Base-by-base conservation (phyloP, 2,888 invertebrate genomes). In the Conops quadrifasciatus region DNA sequence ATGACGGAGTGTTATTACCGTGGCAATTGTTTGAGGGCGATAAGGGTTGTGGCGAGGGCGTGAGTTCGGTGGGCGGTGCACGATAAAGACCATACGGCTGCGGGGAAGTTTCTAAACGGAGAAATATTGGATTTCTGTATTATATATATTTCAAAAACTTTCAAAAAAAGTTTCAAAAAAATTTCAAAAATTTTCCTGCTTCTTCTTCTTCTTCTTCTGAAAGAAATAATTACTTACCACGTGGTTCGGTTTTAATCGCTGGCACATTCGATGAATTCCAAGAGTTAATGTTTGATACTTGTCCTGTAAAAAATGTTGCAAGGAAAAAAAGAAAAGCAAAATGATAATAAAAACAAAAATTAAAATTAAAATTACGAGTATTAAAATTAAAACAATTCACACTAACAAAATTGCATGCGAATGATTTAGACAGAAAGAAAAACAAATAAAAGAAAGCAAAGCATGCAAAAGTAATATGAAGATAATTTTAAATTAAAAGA, bases 1-100 rank as follows among this genome's bases (percentile, higher is more conserved):
- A 84, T 36, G 84, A 84, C 68, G 84, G 82, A 28, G 83, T 82
- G 77, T 84, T 56, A 21, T 66, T 66, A 36, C 53, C 53, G 26
- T 67, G 49, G 73, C 84, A 83, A 26, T 79, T 81, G 77, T 79
- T 81, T 24, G 81, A 76, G 15, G 85, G 84, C n/a, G 86, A 85
- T 47, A 82, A 71, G 15, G 86, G 85, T 77, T 85, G 85, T 1
- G 86, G 85, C 4, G 86, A 86, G 36, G 86, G 85, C 56, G 84
- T 84, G 69, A 83, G 75, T 72, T 84, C 83, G 2, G 83, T 80
- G 19, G 80, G 79, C 9, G 36, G 4, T 11, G 79, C 81, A 13
- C 79, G 79, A 75, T 83, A 85, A 51, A 83, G 69, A n/a, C 77
- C 77, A 75, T 81, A 83, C 11, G 84, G 79, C 69, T 83, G 82